These are phyloP conservation scores for Poecile atricapillus DNA, from an alignment of 2,113 vertebrate species.

Conservation along the genomic window DNA sequence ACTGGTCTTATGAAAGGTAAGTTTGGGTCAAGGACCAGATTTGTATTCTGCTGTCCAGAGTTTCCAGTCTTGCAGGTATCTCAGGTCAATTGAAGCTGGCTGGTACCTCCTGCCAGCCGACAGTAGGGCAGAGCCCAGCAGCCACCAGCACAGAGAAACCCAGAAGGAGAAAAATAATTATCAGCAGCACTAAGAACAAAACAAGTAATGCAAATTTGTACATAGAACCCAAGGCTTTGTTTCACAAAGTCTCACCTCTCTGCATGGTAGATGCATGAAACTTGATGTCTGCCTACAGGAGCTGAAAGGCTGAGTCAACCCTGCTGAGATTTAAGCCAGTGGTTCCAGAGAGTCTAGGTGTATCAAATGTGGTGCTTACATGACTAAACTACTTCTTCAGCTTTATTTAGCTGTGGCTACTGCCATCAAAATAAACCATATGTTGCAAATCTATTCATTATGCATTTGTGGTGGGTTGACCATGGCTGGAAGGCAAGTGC, in stretches of 20 bases:
- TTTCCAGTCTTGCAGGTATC: not conserved
- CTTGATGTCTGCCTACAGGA: not conserved
- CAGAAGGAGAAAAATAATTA: not conserved
- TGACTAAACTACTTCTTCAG: not conserved
- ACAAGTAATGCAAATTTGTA: not conserved
- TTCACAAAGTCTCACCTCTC: not conserved
- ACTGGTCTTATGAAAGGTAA: not conserved
- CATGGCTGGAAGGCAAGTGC: not conserved
- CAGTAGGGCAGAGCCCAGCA: not conserved
- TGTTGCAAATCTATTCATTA: constrained; percentile 9
- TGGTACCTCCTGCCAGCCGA: not conserved
- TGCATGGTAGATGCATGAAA: not conserved
- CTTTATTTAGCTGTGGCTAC: not conserved
- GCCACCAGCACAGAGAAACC: not conserved
- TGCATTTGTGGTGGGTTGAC: not conserved
- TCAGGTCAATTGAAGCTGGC: not conserved
- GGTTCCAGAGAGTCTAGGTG: constrained; percentile 33
- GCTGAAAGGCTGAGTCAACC: not conserved
- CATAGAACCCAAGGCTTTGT: not conserved
- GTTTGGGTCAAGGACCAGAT: not conserved
- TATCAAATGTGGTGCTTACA: not conserved
- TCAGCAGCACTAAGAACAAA: not conserved
- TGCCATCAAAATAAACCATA: not conserved
- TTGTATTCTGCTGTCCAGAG: not conserved
- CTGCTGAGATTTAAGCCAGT: not conserved